Evolutionary conservation across 2,797 vertebrate genomes (phyloP).

Genomic region (Menidia menidia): DNA sequence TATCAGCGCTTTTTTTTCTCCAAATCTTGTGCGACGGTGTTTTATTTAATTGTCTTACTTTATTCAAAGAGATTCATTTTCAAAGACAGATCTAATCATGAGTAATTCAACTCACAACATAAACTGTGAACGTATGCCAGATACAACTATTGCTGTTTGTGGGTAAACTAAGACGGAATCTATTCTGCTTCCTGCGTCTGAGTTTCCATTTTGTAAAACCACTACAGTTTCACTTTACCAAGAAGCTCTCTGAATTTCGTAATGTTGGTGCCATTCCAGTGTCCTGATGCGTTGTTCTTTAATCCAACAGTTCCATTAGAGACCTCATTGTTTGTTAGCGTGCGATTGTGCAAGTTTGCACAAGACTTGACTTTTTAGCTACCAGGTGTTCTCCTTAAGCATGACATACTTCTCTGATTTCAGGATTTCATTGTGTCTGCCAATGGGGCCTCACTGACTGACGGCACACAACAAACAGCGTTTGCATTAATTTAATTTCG

Average conservation of each 20-base stretch:
- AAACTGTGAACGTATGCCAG: background rate
- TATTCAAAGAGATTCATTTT: no score
- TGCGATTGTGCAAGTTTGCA: conserved; percentile 20
- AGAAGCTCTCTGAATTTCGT: background rate
- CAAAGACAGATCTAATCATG: no score
- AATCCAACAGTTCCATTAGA: background rate
- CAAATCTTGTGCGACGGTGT: no score
- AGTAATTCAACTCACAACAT: background rate
- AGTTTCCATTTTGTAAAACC: conserved; percentile 43
- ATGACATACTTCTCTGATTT: background rate
- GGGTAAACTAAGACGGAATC: background rate
- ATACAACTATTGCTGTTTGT: background rate
- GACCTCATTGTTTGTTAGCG: background rate
- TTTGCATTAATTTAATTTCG: conserved; percentile 16
- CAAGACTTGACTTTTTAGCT: conserved; percentile 27
- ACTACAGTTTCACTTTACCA: conserved; percentile 36
- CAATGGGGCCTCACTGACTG: conserved; percentile 7
- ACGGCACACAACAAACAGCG: conserved; percentile 3
- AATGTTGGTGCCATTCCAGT: conserved; percentile 42
- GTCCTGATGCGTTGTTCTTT: background rate
- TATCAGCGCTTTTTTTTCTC: no score
- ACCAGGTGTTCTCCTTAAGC: background rate
- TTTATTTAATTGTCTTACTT: no score
- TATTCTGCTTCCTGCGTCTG: background rate
- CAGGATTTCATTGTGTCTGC: conserved; percentile 21